Base-by-base conservation (phyloP, 1,140 invertebrate genomes). In the Drosophila eugracilis region DNA sequence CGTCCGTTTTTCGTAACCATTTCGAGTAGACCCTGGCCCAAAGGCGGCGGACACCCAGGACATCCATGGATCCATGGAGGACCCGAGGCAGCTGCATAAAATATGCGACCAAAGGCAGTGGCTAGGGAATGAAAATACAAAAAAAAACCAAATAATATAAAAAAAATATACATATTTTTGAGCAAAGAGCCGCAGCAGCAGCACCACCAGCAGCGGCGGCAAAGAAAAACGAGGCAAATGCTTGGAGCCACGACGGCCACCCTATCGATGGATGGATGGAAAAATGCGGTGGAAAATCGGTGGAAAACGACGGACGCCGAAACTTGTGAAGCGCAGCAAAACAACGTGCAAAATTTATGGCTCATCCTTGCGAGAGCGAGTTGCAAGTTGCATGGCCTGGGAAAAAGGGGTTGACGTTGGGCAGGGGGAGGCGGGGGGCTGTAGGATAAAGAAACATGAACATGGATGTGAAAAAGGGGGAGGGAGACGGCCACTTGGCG, bases 321-420 rank as follows among this genome's bases (percentile, higher is more conserved):
- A 74, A 75, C 42, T 58, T 71, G 48, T 78, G 75, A 65, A 78
- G 42, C 55, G 55, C 79, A 57, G 60, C 73, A 78, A 79, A 85
- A 74, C 62, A 84, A 85, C 67, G 67, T 86, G 54, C 77, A 77
- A 77, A 85, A 86, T 85, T 85, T 74, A 85, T 85, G 55, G 81
- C 62, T 36, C 84, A 58, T 86, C 63, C 65, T 78, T 71, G n/a
- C n/a, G n/a, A 34, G 36, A 24, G 26, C 45, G 22, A 69, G 55
- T 21, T 78, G 50, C 52, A 53, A 55, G 53, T 79, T 77, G 76
- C 76, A 70, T 39, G 37, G 57, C 24, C 65, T 34, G 21, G 5
- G 3, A 22, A 12, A 14, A 12, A 41, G 17, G 39, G 44, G 9
- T 0, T 30, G 26, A 7, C n/a, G n/a, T n/a, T n/a, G 26, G 0